Base-by-base conservation (phyloP, 2,888 invertebrate genomes). In the Zelleria hepariella region DNA sequence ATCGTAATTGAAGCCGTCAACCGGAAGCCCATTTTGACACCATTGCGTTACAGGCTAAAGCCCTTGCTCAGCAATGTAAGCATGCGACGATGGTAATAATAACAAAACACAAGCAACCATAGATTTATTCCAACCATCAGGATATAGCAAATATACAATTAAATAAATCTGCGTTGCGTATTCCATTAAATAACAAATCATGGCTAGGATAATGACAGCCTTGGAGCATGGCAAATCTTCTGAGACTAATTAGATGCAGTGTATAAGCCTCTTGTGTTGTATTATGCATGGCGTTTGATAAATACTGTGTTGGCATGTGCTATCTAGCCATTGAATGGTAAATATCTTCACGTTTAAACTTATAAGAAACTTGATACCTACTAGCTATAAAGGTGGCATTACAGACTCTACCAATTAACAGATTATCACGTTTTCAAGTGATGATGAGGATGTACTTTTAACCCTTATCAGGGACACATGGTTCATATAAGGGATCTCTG, bases 181-280 rank as follows among this genome's bases (percentile, higher is more conserved):
- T 51, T 51, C 51, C 51, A 51, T 21, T 20, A 51, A 51, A 51
- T 23, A 51, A 51, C 51, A 51, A 51, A 51, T 51, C 51, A 51
- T 21, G 7, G 51, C 51, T 21, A 6, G 23, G 51, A 23, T 23
- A 51, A 51, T 42, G 32, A 51, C 20, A 23, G 23, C 51, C 51
- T 51, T 51, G 51, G 10, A 51, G 20, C 21, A 42, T 42, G 32
- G 32, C 32, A 23, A 51, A 23, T 21, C 51, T 51, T 51, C 51
- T 23, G 23, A 51, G 20, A 51, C 21, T 51, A 51, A 51, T 51
- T 51, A 51, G 51, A 51, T 51, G 32, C 32, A 42, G 32, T 32
- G 32, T 42, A 42, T 42, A 15, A 42, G 32, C 32, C 32, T 42
- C 32, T 42, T 42, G 20, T 49, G n/a, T 51, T 51, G 21, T 51